Base-by-base conservation (phyloP, 2,888 invertebrate species). In the Micropterix aruncella region DNA sequence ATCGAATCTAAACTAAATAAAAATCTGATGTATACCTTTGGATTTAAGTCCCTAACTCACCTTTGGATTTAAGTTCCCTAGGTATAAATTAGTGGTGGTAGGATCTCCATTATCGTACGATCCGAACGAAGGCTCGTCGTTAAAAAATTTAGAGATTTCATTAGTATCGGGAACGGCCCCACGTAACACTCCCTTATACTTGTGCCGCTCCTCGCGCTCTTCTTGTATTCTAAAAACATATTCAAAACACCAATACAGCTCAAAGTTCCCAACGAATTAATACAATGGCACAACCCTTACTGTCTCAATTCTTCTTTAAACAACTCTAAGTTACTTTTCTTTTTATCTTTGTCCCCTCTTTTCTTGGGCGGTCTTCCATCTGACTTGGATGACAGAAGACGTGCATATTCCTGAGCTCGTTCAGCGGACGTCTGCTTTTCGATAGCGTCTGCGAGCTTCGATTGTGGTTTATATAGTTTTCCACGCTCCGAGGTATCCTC, bases 251-350 rank as follows among this genome's bases (percentile, higher is more conserved):
- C 2, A 43, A 37, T 14, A 47, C 14, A 18, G 42, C 3, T 37
- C 19, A 38, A n/a, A 16, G 16, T 4, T 18, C 15, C 19, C 15
- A 37, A 41, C 17, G n/a, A n/a, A 16, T 9, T 12, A 38, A 36
- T 19, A 37, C 14, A 37, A 42, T 38, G 14, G 18, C 38, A 42
- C n/a, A n/a, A n/a, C n/a, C n/a, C n/a, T 74, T 62, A 92, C 92
- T 87, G 83, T 72, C 93, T 83, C 38, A 99, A 64, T 66, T 99
- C 99, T 61, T 99, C 97, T 63, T 99, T 99, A 59, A 99, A 99
- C 14, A 92, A 69, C 62, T 99, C 99, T 50, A 99, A 70, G 64
- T 99, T 97, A 58, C 93, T 95, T 59, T 96, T 96, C 62, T 92
- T 92, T 60, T 93, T 95, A 52, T 85, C 86, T 43, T 88, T 89